These are phyloP conservation scores for Heliconius congener DNA, from an alignment of 1,140 invertebrate genomes.

Conservation along the genomic window DNA sequence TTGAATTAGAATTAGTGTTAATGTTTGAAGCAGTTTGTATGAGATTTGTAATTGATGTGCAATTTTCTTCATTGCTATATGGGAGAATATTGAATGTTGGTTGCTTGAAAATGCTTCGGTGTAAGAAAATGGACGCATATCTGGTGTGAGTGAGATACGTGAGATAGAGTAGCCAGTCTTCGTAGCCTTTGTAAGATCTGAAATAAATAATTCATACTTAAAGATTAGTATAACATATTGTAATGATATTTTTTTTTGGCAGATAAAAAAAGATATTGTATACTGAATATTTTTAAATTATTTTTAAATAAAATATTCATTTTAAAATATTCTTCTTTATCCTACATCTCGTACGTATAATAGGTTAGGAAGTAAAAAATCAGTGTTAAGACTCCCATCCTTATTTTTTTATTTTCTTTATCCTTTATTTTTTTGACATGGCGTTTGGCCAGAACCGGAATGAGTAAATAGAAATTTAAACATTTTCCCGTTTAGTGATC, in stretches of 20 bases:
- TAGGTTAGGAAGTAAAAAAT: too few species aligned
- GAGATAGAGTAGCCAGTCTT: slow-evolving; percentile 91
- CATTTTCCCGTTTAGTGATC: too few species aligned
- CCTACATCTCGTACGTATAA: too few species aligned
- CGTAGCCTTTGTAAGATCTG: slow-evolving; percentile 86
- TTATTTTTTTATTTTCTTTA: too few species aligned
- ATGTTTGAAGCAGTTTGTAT: slow-evolving; percentile 77
- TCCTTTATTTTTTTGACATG: too few species aligned
- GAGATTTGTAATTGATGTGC: slow-evolving; percentile 77
- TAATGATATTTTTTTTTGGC: background rate
- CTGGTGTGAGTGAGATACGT: slow-evolving; percentile 89
- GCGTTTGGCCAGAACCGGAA: too few species aligned
- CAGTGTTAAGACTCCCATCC: too few species aligned
- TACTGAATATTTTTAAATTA: too few species aligned
- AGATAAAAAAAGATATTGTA: too few species aligned
- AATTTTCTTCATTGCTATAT: slow-evolving; percentile 79
- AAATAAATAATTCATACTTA: slow-evolving; percentile 37
- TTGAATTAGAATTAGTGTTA: slow-evolving; percentile 78
- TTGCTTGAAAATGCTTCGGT: slow-evolving; percentile 85
- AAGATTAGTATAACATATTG: background rate
- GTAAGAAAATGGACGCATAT: slow-evolving; percentile 88
- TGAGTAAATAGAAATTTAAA: too few species aligned
- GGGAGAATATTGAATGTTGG: slow-evolving; percentile 78
- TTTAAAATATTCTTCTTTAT: too few species aligned
- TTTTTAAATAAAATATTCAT: too few species aligned